Base-by-base conservation (phyloP, 2,113 vertebrate species). In the Scartelaos histophorus region DNA sequence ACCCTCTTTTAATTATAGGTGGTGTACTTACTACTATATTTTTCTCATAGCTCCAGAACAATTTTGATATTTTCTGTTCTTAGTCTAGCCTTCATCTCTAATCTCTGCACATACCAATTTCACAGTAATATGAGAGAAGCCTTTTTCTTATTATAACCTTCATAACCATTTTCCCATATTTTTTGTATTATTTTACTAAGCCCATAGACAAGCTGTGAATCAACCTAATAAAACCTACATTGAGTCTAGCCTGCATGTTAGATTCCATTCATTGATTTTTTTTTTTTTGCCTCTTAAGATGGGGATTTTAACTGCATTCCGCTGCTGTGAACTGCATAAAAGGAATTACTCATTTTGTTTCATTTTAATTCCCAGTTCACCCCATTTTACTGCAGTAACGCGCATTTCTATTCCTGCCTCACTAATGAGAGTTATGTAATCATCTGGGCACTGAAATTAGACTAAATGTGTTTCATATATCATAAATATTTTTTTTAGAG, bases 31-130 rank as follows among this genome's bases (percentile, higher is more conserved):
- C 7, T 43, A 43, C 10, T 43, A 7, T 43, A 43, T 10, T 43
- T 43, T 43, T 43, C n/a, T 7, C 38, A 43, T 43, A 10, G 7
- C 38, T 43, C 38, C 38, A 43, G 38, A 43, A 43, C 38, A 43
- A 43, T 43, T 43, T 1, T 9, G 10, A 10, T 43, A 43, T 43
- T 43, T 10, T 2, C 38, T 4, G 4, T 29, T 29, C 29, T 29
- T 29, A 10, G 38, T 43, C 1, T 9, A 11, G 10, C 7, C 10
- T 9, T 9, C 7, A 10, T 43, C 7, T 43, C 7, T 43, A 43
- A 43, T 29, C 29, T 4, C 29, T 29, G 2, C 29, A 29, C 29
- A 29, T 29, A 29, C 49, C 17, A 17, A 67, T 79, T 84, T 84
- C 58, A 66, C 56, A 54, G 15, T 67, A 15, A 16, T 71, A 35